Base-by-base conservation (phyloP, 2,797 vertebrate species). In the Tokudaia muenninki region DNA sequence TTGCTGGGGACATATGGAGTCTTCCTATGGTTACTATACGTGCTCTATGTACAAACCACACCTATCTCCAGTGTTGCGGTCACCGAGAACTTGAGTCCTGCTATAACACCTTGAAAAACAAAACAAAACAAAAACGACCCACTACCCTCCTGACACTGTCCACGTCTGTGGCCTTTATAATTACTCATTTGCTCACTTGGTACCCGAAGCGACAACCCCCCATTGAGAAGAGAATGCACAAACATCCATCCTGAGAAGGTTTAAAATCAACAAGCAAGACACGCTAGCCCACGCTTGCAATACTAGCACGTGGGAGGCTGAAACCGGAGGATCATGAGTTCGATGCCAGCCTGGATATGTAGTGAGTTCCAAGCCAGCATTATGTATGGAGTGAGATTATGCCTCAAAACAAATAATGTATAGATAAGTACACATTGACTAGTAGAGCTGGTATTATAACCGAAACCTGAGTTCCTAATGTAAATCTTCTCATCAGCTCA, bases 41-140 rank as follows among this genome's bases (percentile, higher is more conserved):
- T 0, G 13, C 34, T 87, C 67, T 11, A 19, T 0, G 0, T 41
- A 10, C 4, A 57, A 47, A 22, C n/a, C 67, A 21, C 1, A 37
- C 31, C n/a, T 57, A 57, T 50, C 44, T 61, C 44, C 0, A 16
- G 47, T 81, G 47, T 8, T 37, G n/a, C 5, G 0, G 6, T 0
- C 29, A 10, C n/a, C 74, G 61, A 3, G 12, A 11, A 50, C 44
- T 2, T 50, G 41, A 44, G 50, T 59, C 59, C 63, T 26, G 65
- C 17, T 37, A n/a, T 14, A 61, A 26, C 22, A 52, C 26, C 52
- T 67, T 41, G 17, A 63, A 0, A 41, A 13, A 13, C 31, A 91
- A 55, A 55, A 65, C 6, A 41, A 13, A 13, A n/a, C 90, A 9
- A 47, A 17, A 17, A 41, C 88, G 37, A 63, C 24, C 52, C 74